These are phyloP conservation scores for Vimba vimba DNA, from an alignment of 2,113 vertebrate species.

Conservation along the genomic window DNA sequence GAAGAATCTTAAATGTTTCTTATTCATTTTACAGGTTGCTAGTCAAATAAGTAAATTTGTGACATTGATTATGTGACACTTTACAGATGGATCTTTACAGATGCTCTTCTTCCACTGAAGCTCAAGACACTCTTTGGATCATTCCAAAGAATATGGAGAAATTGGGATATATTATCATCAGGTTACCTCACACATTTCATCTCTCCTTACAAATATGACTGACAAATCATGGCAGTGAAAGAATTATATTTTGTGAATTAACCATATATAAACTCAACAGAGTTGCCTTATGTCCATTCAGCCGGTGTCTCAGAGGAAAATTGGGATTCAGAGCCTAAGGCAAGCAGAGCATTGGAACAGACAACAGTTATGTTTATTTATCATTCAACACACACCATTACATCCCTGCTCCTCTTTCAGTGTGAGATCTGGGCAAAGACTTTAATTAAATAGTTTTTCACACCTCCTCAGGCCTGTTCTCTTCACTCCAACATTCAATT, in stretches of 20 bases:
- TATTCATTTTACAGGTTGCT: background rate
- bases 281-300: background rate
- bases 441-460: slow-evolving; percentile 36
- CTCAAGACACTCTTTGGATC: background rate
- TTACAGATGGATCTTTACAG: background rate
- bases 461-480: background rate
- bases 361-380: slow-evolving; percentile 1
- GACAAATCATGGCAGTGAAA: background rate
- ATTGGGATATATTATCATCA: background rate
- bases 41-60: background rate
- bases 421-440: background rate
- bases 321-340: slow-evolving; percentile 11
- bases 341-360: background rate
- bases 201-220: background rate
- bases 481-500: background rate
- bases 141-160: background rate
- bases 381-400: background rate
- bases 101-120: too few relatives aligned
- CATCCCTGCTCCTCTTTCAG: background rate
- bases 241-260: background rate
- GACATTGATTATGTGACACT: background rate
- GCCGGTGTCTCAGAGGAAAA: background rate
- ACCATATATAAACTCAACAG: background rate
- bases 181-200: background rate
- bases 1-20: background rate